Conservation (phyloP, 2,888 invertebrate genomes). For the Sinhomidia bicolor region DNA sequence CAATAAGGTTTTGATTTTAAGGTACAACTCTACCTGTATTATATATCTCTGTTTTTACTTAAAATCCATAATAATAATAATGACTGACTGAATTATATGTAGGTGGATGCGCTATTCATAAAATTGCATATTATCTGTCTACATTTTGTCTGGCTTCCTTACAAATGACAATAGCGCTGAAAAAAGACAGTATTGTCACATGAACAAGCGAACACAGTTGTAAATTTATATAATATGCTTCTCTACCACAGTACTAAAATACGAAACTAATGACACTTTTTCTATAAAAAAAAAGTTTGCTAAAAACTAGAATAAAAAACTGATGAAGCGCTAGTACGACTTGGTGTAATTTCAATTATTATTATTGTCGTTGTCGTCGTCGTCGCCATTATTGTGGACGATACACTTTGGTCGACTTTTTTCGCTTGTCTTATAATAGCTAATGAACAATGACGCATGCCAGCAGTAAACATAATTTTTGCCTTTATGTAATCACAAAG, state of each 20-base stretch:
- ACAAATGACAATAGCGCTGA: too few relatives aligned
- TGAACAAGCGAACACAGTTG: too few relatives aligned
- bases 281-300: neutral
- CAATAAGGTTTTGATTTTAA: slow-evolving; percentile 8
- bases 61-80: too few relatives aligned
- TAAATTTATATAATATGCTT: too few relatives aligned
- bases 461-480: neutral
- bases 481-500: neutral
- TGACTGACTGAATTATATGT: neutral
- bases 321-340: too few relatives aligned
- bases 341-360: neutral
- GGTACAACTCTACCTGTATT: neutral
- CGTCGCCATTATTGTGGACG: neutral
- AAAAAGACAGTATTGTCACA: too few relatives aligned
- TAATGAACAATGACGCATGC: neutral
- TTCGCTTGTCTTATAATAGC: neutral
- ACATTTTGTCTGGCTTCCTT: neutral
- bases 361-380: neutral
- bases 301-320: too few relatives aligned
- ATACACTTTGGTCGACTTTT: neutral
- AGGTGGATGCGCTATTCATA: neutral
- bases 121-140: neutral
- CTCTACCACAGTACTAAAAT: neutral
- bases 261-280: neutral
- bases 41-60: neutral